Percentiles rank a stretch among this genome's conserved stretches.
These are phyloP conservation scores for Urocolius indicus DNA, from an alignment of 2,113 vertebrate species.

Conservation along the genomic window DNA sequence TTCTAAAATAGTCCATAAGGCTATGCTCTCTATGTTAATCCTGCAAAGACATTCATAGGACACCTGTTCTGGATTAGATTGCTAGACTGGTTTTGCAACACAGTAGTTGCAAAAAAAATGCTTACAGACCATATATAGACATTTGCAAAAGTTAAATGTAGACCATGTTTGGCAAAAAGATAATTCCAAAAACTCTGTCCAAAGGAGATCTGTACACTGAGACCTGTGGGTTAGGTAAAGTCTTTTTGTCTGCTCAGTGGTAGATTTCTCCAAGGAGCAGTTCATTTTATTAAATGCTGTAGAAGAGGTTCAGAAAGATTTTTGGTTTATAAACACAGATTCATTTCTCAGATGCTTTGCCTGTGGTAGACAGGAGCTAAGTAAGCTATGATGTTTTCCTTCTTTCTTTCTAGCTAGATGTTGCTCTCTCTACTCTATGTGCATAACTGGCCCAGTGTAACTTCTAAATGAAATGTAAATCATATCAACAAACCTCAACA, in stretches of 20 bases:
- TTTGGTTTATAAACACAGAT: neutral
- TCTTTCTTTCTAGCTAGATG: neutral
- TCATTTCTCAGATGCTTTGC: neutral
- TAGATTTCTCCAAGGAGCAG: neutral
- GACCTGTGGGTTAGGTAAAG: neutral
- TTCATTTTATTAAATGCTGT: neutral
- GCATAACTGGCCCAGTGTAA: neutral
- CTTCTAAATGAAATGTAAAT: neutral
- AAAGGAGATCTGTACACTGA: neutral
- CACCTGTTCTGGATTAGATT: slow-evolving; percentile 70
- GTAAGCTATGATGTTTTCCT: neutral
- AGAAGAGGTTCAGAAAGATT: neutral
- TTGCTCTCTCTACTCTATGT: neutral
- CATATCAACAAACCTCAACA: neutral
- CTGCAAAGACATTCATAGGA: slow-evolving; percentile 12
- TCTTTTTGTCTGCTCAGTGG: neutral
- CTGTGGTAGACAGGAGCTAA: neutral
- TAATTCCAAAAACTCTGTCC: neutral
- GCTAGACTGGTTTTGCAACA: slow-evolving; percentile 43
- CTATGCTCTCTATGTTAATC: slow-evolving; percentile 26
- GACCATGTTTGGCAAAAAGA: slow-evolving; percentile 28
- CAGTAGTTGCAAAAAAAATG: slow-evolving; percentile 32
- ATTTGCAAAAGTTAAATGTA: slow-evolving; percentile 16
- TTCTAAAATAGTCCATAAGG: neutral
- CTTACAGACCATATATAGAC: slow-evolving; percentile 48